phyloP scores from a whole-genome alignment of 1,140 invertebrate genomes.

The Leptoteleia sp. region DNA sequence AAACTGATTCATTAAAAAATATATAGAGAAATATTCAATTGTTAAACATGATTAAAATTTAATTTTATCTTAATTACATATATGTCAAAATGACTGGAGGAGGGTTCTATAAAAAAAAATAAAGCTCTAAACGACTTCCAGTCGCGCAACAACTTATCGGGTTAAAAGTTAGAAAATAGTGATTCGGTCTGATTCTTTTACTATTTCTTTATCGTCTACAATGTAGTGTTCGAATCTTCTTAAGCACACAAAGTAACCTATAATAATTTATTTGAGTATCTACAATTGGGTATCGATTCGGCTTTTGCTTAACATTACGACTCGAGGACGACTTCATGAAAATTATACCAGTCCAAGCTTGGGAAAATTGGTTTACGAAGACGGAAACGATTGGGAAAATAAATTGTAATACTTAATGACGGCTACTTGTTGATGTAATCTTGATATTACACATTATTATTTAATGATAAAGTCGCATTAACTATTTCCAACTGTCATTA shows the following conservation, averaged over 20 bases:
- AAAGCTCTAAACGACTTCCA: too few relatives aligned
- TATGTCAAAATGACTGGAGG: too few relatives aligned
- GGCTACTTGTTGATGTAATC: constrained; percentile 11
- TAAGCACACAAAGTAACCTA: constrained; percentile 4
- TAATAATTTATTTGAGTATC: constrained; percentile 13
- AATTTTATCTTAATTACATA: too few relatives aligned
- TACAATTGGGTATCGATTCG: constrained; percentile 21
- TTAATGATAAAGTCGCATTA: not conserved
- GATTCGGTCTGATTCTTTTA: too few relatives aligned
- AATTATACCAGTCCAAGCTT: not conserved
- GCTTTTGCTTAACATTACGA: constrained; percentile 10
- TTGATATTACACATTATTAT: constrained; percentile 1
- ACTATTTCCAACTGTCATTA: not conserved
- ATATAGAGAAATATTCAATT: too few relatives aligned
- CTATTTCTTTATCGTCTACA: too few relatives aligned
- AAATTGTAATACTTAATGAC: not conserved
- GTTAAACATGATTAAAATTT: too few relatives aligned
- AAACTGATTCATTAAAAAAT: too few relatives aligned
- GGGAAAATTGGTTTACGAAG: constrained; percentile 3
- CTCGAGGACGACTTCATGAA: constrained; percentile 14
- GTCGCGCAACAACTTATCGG: too few relatives aligned
- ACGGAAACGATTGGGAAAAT: not conserved
- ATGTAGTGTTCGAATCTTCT: constrained; percentile 2
- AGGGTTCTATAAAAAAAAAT: too few relatives aligned
- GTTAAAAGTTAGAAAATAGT: too few relatives aligned